These are phyloP conservation scores for Macrotus californicus DNA, from an alignment of 2,113 vertebrate species.

Conservation along the genomic window DNA sequence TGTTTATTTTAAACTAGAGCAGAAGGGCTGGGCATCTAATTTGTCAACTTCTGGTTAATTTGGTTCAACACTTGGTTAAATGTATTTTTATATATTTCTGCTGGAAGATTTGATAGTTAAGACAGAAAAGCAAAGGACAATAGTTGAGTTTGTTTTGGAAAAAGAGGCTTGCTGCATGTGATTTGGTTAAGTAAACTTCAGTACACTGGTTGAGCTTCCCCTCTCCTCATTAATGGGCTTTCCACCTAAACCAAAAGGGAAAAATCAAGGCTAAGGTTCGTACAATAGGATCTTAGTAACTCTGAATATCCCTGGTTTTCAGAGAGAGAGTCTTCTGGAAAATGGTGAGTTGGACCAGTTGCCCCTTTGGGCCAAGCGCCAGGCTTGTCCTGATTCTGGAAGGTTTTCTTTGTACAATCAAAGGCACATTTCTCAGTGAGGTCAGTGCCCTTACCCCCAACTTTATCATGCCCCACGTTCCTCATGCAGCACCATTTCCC, in stretches of 20 bases:
- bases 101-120: background rate
- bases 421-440: background rate
- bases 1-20: background rate
- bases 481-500: too few species aligned
- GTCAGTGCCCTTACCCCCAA: too few species aligned
- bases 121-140: background rate
- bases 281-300: background rate
- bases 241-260: background rate
- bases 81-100: background rate
- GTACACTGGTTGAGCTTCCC: rapidly evolving
- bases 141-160: background rate
- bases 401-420: background rate
- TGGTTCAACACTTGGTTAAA: background rate
- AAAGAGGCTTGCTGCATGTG: background rate
- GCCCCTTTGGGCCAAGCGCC: background rate
- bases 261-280: background rate
- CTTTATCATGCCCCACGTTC: background rate
- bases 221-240: too few species aligned
- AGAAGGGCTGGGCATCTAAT: background rate
- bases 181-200: background rate
- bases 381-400: background rate
- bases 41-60: background rate
- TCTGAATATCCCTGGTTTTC: background rate
- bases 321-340: background rate
- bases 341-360: background rate